phyloP scores from a whole-genome alignment of 2,797 vertebrate genomes.

The Alectoris magna region DNA sequence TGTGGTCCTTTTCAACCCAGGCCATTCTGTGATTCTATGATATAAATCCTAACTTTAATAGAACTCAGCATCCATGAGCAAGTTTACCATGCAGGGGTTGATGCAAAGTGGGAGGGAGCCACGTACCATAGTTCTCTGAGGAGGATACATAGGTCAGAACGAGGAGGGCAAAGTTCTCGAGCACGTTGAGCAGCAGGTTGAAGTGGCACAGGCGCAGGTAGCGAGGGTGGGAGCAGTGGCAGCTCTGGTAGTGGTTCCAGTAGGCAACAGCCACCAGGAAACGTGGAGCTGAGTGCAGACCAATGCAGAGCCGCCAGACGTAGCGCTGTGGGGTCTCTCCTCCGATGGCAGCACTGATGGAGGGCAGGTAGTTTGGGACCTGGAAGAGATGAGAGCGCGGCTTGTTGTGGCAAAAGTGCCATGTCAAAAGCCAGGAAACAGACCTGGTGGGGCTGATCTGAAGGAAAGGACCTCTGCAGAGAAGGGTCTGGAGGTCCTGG shows the following conservation, averaged over 20 bases:
- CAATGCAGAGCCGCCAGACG: slow-evolving; percentile 93
- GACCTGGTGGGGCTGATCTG: too few species aligned
- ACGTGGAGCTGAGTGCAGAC: slow-evolving; percentile 91
- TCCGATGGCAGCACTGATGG: slow-evolving; percentile 92
- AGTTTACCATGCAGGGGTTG: accelerated
- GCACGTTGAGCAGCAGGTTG: slow-evolving; percentile 82
- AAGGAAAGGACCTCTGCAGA: too few species aligned
- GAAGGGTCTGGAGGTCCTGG: too few species aligned
- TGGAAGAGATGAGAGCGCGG: slow-evolving; percentile 34
- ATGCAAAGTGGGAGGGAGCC: accelerated
- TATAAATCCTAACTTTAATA: accelerated
- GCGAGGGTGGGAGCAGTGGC: slow-evolving; percentile 71
- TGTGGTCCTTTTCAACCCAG: too few species aligned
- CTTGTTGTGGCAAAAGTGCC: background rate
- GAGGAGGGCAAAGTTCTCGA: slow-evolving; percentile 89
- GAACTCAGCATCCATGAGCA: accelerated
- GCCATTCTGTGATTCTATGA: too few species aligned
- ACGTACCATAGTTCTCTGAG: slow-evolving; percentile 88
- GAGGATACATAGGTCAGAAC: slow-evolving; percentile 95
- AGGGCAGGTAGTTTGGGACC: slow-evolving; percentile 95
- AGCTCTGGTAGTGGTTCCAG: slow-evolving; percentile 87
- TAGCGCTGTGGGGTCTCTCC: slow-evolving; percentile 90
- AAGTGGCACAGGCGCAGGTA: slow-evolving; percentile 80
- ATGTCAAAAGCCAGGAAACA: background rate
- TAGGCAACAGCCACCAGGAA: slow-evolving; percentile 85